These are phyloP conservation scores for Sisor rabdophorus DNA, from an alignment of 2,113 vertebrate genomes.

Conservation along the genomic window DNA sequence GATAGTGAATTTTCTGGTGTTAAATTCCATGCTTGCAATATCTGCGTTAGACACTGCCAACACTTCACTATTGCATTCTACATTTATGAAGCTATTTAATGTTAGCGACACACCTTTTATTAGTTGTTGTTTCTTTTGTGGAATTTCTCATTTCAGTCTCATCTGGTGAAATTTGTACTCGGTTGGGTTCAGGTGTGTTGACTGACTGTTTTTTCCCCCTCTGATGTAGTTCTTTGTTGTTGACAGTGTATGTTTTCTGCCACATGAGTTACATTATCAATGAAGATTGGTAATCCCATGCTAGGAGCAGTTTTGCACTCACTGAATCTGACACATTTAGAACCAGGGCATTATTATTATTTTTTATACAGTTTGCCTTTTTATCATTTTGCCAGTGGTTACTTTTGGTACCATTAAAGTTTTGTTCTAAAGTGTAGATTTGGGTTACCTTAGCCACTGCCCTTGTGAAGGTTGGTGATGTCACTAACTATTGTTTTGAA, in stretches of 20 bases:
- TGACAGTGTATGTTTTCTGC: not conserved
- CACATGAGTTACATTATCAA: not conserved
- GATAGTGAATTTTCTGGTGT: not conserved
- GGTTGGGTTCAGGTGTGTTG: not conserved
- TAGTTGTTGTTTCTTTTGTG: not conserved
- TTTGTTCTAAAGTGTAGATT: not conserved
- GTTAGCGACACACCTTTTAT: too few relatives aligned
- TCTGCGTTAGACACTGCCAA: too few relatives aligned
- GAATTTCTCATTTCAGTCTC: not conserved
- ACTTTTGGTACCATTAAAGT: not conserved
- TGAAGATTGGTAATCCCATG: not conserved
- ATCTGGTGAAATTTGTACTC: not conserved
- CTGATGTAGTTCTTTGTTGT: not conserved
- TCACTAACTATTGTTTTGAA: not conserved
- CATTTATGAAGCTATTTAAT: too few relatives aligned
- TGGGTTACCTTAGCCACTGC: not conserved
- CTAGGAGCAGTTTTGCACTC: not conserved
- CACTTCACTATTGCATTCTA: too few relatives aligned
- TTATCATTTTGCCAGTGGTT: not conserved
- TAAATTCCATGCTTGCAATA: not conserved
- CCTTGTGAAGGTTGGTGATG: not conserved
- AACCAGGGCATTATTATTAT: not conserved
- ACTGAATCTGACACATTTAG: not conserved
- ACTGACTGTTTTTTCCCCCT: not conserved
- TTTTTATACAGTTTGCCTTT: not conserved